Conservation (phyloP, 2,113 vertebrate genomes). For the Hemiscyllium ocellatum region DNA sequence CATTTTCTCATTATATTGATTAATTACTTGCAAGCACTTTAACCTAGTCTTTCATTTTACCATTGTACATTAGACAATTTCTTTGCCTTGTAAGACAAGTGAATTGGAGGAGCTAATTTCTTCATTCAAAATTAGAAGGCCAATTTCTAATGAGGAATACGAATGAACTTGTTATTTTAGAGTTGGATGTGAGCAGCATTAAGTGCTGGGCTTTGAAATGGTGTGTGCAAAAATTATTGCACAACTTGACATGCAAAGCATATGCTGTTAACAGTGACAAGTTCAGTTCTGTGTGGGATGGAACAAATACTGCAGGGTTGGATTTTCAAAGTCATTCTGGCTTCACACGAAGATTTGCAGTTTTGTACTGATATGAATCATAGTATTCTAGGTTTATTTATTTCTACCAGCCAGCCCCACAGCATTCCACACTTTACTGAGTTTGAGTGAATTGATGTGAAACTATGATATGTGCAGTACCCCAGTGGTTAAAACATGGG, state of each 20-base stretch:
- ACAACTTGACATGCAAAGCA: background rate
- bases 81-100: constrained; percentile 25
- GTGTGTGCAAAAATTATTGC: background rate
- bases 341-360: background rate
- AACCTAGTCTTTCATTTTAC: constrained; percentile 15
- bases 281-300: background rate
- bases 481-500: background rate
- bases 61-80: background rate
- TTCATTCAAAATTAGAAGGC: constrained; percentile 22
- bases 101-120: constrained; percentile 31
- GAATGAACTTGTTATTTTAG: constrained; percentile 24
- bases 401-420: background rate
- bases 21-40: constrained; percentile 31
- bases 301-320: background rate
- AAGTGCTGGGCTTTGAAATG: background rate
- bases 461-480: background rate
- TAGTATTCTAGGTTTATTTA: background rate
- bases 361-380: constrained; percentile 8
- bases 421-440: background rate
- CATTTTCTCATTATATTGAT: constrained; percentile 36
- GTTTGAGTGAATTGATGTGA: background rate
- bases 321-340: background rate
- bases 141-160: constrained; percentile 21
- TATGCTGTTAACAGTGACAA: background rate
- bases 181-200: constrained; percentile 30